Percentiles rank a stretch among this genome's conserved stretches.
phyloP scores from a whole-genome alignment of 2,888 invertebrate genomes.

The Callyntrura sp. region DNA sequence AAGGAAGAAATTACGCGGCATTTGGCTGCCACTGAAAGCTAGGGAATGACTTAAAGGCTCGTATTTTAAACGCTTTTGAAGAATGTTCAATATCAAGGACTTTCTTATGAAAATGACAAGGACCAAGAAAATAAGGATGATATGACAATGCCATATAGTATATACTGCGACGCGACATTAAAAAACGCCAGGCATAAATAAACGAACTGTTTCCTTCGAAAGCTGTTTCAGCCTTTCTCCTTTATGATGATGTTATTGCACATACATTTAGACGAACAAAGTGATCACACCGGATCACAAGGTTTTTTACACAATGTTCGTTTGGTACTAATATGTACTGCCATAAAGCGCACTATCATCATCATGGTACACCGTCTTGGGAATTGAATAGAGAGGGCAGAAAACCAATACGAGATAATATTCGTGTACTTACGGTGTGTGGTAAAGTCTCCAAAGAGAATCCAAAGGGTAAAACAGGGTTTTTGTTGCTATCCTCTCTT shows the following conservation, averaged over 20 bases:
- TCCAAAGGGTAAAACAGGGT: conserved; percentile 47
- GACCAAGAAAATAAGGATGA: neutral
- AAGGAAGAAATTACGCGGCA: no score
- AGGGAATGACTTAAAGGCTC: neutral
- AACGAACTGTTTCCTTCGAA: no score
- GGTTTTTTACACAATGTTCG: no score
- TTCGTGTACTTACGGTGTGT: no score
- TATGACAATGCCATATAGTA: conserved; percentile 14
- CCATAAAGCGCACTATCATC: no score
- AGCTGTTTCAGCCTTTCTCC: no score
- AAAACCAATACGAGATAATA: conserved; percentile 15
- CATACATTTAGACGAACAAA: neutral
- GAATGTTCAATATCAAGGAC: neutral
- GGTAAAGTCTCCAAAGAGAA: no score
- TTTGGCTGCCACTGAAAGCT: neutral
- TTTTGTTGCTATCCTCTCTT: conserved; percentile 39
- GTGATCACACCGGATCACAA: neutral
- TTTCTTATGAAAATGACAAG: neutral
- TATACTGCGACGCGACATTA: no score
- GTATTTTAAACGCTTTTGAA: neutral
- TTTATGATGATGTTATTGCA: no score
- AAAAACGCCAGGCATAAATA: conserved; percentile 23
- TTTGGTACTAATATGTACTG: no score
- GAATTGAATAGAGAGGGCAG: conserved; percentile 9
- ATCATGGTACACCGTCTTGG: conserved; percentile 19